A percentile compares a stretch with the other conserved stretches of the same genome.
Evolutionary conservation across 2,888 invertebrate genomes (phyloP).

Genomic region (Synanthedon formicaeformis): DNA sequence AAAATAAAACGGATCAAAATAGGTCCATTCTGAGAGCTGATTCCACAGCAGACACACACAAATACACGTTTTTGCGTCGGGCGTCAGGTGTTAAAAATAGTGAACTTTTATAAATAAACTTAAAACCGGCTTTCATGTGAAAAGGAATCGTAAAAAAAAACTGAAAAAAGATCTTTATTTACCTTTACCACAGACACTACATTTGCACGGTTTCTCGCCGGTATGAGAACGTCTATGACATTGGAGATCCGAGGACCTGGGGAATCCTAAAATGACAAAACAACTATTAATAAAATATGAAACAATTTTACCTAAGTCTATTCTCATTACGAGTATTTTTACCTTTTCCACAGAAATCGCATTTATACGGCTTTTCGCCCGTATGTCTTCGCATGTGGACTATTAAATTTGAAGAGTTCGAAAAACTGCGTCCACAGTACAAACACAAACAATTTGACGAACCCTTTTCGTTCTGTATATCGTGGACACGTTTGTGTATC

Average conservation of each 20-base stretch:
- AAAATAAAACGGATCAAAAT: too few species aligned
- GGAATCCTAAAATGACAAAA: slow-evolving; percentile 57
- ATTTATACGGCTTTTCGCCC: slow-evolving; percentile 74
- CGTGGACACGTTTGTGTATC: slow-evolving; percentile 67
- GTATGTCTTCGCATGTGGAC: slow-evolving; percentile 78
- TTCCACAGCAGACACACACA: too few species aligned
- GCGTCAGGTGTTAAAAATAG: too few species aligned
- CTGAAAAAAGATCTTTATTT: slow-evolving; percentile 1
- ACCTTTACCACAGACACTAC: slow-evolving; percentile 63
- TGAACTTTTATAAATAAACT: too few species aligned
- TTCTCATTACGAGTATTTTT: not conserved
- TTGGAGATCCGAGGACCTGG: slow-evolving; percentile 73
- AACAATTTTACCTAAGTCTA: not conserved
- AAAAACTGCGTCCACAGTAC: slow-evolving; percentile 72
- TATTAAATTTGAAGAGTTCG: slow-evolving; percentile 72
- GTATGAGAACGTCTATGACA: slow-evolving; percentile 73
- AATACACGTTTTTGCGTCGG: too few species aligned
- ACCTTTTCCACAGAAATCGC: slow-evolving; percentile 73
- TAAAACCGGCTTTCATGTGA: too few species aligned
- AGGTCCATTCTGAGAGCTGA: too few species aligned
- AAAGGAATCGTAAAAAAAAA: too few species aligned
- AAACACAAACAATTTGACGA: slow-evolving; percentile 65
- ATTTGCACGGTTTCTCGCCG: slow-evolving; percentile 71
- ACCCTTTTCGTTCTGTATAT: slow-evolving; percentile 33
- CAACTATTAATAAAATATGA: not conserved